Percentiles rank a stretch among this genome's conserved stretches.
Conservation (phyloP, 2,888 invertebrate species). For the Willowsia nigromaculata region DNA sequence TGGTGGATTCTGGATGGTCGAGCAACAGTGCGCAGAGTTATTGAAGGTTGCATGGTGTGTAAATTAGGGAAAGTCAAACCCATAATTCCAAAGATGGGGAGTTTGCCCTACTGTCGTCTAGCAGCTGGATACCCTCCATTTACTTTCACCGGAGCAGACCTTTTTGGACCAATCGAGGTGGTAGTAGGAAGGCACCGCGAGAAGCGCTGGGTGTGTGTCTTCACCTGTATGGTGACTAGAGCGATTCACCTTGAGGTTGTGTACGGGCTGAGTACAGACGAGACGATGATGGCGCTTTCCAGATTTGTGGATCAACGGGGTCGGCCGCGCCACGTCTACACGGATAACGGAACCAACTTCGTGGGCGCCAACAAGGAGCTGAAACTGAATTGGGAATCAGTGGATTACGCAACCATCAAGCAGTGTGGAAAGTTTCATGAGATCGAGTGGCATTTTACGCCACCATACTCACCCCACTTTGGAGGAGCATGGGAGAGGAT, state of each 20-base stretch:
- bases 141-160: not conserved
- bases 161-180: not conserved
- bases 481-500: slow-evolving; percentile 55
- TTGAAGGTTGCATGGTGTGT: not conserved
- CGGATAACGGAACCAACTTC: slow-evolving; percentile 12
- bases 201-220: not conserved
- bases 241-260: not conserved
- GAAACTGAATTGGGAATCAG: not conserved
- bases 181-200: not conserved
- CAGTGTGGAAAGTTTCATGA: not conserved
- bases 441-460: slow-evolving; percentile 47
- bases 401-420: not conserved
- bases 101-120: slow-evolving; percentile 11
- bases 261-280: not conserved
- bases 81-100: slow-evolving; percentile 36
- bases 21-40: not conserved
- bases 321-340: not conserved
- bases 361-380: not conserved
- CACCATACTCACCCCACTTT: slow-evolving; percentile 29
- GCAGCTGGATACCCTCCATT: not conserved
- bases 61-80: not conserved
- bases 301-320: not conserved
- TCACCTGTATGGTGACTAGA: slow-evolving; percentile 6
- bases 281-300: slow-evolving; percentile 43
- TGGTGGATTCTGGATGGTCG: slow-evolving; percentile 38